Conservation (phyloP, 2,113 vertebrate species). For the Nothobranchius furzeri region DNA sequence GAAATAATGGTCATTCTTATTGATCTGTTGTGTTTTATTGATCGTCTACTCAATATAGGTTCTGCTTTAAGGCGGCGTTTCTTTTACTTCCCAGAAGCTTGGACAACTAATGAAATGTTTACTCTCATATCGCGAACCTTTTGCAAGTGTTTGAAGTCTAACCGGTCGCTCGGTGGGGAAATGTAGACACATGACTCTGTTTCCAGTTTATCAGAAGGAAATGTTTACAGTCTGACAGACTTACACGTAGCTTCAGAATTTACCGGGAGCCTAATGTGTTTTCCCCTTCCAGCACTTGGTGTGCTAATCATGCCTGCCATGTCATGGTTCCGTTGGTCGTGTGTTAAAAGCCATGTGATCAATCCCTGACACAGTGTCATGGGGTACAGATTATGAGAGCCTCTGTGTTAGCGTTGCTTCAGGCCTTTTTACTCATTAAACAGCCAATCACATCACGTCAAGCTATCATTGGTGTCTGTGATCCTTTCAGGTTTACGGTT, state of each 20-base stretch:
- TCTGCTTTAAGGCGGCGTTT: neutral
- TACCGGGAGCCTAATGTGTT: neutral
- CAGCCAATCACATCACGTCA: neutral
- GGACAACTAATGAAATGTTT: neutral
- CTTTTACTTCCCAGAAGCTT: neutral
- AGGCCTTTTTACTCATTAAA: neutral
- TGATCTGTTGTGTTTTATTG: neutral
- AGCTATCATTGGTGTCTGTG: no score
- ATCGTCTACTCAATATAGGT: neutral
- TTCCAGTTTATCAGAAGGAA: neutral
- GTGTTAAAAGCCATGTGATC: slow-evolving; percentile 74
- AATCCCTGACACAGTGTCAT: slow-evolving; percentile 75
- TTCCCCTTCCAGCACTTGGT: slow-evolving; percentile 7
- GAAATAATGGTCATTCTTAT: neutral
- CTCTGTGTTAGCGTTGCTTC: slow-evolving; percentile 14
- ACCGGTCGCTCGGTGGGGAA: neutral
- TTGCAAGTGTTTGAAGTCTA: slow-evolving; percentile 4
- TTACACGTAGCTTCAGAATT: neutral
- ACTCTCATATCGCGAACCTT: neutral
- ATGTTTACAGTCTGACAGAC: neutral
- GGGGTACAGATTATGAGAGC: slow-evolving; percentile 71
- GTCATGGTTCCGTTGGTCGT: slow-evolving; percentile 73
- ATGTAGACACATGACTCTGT: neutral
- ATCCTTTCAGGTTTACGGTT: neutral
- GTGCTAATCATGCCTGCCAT: slow-evolving; percentile 66